Evolutionary conservation across 1,140 invertebrate species (phyloP), one percentile per base, ranked within the genome.

Genomic region (Antheraea pernyi): DNA sequence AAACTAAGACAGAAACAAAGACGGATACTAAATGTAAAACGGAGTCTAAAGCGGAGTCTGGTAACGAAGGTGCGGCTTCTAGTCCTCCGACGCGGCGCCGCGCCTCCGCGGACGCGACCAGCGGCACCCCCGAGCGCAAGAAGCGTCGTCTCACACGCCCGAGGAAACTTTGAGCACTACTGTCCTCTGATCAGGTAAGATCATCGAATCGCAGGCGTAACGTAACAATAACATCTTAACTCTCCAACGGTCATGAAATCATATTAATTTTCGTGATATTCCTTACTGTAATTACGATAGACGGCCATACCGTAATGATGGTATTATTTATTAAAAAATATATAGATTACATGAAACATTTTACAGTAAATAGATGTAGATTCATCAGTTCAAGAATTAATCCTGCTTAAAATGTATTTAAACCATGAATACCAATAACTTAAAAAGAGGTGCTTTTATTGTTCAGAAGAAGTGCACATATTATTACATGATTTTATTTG

Each of bases 131-230:
- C 61, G 87, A 91, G 22, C 80, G 89, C 70, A 91, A 91, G 81
- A 89, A 88, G 78, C 85, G 89, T 19, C 84, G 89, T 62, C 84
- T 91, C 72, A 91, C 89, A 6, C 76, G 89, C 39, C 88, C 88
- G 2, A 68, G 88, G 64, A 90, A 91, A 72, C 86, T 89, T 19
- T 90, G 82, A 89, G 65, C 13, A 69, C 11, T 19, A 1, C 53
- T 9, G 16, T 53, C 46, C 46, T 53, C 2, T 13, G 19, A 8
- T n/a, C 3, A 61, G 60, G 60, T 61, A 36, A 61, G 60, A 13
- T 53, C 46, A 13, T 53, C 46, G 16, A 53, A 53, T 53, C 46
- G 46, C 13, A 13, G 46, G 5, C 46, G 46, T 11, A 5, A 53
- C 46, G 16, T 53, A 42, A 42, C 11, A 42, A n/a, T n/a, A n/a